A percentile compares a stretch with the other conserved stretches of the same genome.
Evolutionary conservation across 2,113 vertebrate genomes (phyloP).

Genomic region (Plestiodon gilberti): DNA sequence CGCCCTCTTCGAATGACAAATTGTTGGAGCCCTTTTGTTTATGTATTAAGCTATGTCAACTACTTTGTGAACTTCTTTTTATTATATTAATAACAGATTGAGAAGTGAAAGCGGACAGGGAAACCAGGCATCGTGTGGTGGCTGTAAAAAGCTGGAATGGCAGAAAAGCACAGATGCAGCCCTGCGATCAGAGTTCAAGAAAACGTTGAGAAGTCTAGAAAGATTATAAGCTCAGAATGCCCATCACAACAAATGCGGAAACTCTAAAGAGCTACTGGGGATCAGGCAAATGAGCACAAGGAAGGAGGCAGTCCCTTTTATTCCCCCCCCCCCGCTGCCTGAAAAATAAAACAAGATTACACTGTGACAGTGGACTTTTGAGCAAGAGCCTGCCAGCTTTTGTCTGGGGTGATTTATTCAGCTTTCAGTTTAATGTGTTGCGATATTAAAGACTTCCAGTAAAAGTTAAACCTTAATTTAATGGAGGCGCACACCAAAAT

Average conservation of each 20-base stretch:
- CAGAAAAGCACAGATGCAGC: too few species aligned
- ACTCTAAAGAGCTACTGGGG: background rate
- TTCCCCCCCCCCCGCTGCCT: background rate
- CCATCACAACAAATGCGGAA: background rate
- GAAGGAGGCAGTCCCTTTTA: background rate
- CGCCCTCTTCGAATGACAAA: too few species aligned
- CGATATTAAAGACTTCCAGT: slow-evolving; percentile 67
- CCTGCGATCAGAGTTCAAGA: too few species aligned
- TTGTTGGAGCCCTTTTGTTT: too few species aligned
- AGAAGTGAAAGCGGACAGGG: too few species aligned
- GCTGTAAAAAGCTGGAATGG: too few species aligned
- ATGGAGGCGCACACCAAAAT: slow-evolving; percentile 35
- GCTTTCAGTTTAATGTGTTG: slow-evolving; percentile 55
- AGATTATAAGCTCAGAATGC: too few species aligned
- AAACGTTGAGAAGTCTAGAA: too few species aligned
- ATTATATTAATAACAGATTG: too few species aligned
- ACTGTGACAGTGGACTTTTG: slow-evolving; percentile 9
- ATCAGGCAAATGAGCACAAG: background rate
- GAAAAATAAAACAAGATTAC: slow-evolving; percentile 27
- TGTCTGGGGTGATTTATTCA: slow-evolving; percentile 61
- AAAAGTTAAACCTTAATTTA: slow-evolving; percentile 66
- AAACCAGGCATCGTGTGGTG: too few species aligned
- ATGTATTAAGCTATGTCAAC: too few species aligned
- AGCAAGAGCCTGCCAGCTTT: slow-evolving; percentile 27
- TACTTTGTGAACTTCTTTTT: too few species aligned